Evolutionary conservation across 2,797 vertebrate species (phyloP), one percentile per base, ranked within the genome.

Genomic region (Rhodeus uyekii): DNA sequence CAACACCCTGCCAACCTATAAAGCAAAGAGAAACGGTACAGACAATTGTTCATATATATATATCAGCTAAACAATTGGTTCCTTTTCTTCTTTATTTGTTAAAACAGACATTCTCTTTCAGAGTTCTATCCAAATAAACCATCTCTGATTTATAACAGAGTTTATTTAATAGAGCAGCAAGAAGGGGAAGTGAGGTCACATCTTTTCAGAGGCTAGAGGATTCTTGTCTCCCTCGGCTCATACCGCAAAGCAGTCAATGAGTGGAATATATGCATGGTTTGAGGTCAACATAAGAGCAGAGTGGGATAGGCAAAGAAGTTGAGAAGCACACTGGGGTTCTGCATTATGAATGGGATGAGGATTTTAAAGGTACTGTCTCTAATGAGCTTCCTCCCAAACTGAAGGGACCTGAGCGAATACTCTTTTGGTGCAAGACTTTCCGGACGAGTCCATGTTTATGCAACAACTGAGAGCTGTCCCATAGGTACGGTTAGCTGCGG

Each of bases 1-100:
- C 97, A 22, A 94, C 92, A 38, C 98, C 97, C 89, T 97, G 97
- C 98, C 98, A 99, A 32, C 98, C 98, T 99, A 81, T 16, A 58
- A 76, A 39, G 69, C 34, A 85, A 27, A 67, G 36, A 27, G 36
- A 7, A 27, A 74, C 1, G 16, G 36, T 16, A 24, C 44, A 65
- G 32, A 63, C 18, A 84, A 46, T 42, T 10, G 4, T 19, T 19
- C 1, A 42, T 36, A 13, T 19, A 77, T 19, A 77, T n/a, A 46
- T 63, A 16, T 36, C 24, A 39, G 22, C 53, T 76, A 2, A 39
- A 39, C 71, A 16, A 76, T 32, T 29, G 29, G 78, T 63, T 81
- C 65, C 34, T 39, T 80, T 8, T 61, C 67, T 76, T 63, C 39
- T n/a, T 67, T 61, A 48, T 38, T 72, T 55, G 48, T n/a, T 77